Conservation (phyloP, 2,113 vertebrate genomes). For the Gopherus flavomarginatus region DNA sequence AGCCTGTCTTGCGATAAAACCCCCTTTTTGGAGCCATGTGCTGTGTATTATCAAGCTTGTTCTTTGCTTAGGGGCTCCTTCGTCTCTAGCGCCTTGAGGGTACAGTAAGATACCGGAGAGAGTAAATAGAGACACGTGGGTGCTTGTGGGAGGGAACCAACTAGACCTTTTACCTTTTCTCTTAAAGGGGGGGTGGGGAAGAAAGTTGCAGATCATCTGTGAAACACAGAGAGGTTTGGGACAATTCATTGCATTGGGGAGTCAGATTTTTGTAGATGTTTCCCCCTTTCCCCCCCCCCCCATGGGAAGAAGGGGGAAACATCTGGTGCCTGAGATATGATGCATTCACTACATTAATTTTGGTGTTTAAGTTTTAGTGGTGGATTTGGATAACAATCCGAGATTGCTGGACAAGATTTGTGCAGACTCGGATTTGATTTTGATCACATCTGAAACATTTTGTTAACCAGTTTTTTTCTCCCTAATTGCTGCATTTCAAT, state of each 20-base stretch:
- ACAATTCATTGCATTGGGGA: background rate
- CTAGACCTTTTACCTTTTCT: background rate
- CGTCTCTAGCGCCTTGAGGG: background rate
- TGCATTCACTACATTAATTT: background rate
- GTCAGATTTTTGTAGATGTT: background rate
- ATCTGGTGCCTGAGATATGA: background rate
- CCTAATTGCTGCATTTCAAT: background rate
- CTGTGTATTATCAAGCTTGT: slow-evolving; percentile 5
- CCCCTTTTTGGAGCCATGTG: background rate
- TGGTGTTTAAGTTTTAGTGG: background rate
- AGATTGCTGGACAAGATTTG: background rate
- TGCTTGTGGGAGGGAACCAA: background rate
- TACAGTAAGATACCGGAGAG: slow-evolving; percentile 43
- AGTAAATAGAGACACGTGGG: slow-evolving; percentile 73
- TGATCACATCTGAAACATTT: background rate
- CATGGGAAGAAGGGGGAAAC: background rate
- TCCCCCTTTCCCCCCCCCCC: background rate
- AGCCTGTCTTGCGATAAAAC: background rate
- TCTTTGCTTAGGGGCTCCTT: background rate
- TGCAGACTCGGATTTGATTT: background rate
- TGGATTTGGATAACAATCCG: background rate
- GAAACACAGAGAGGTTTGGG: background rate
- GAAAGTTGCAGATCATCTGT: background rate
- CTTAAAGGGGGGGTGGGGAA: background rate
- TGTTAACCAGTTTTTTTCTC: background rate